These are phyloP conservation scores for Drosophila heteroneura DNA, from an alignment of 2,888 invertebrate genomes.

Conservation along the genomic window DNA sequence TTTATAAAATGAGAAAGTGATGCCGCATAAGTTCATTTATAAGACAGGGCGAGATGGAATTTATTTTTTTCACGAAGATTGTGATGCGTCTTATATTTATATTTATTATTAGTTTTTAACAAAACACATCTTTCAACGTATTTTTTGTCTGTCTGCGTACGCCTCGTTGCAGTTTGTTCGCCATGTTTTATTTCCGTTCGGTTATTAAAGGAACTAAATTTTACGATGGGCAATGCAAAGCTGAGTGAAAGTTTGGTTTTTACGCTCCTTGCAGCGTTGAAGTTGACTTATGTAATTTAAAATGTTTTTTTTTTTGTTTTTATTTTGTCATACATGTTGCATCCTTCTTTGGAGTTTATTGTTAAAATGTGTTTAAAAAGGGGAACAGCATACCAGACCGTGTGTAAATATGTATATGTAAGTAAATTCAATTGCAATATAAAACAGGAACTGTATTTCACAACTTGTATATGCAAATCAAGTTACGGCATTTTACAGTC, in stretches of 20 bases:
- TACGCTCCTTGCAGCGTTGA: constrained; percentile 57
- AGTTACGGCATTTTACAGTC: not conserved
- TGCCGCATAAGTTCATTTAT: not conserved
- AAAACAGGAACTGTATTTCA: not conserved
- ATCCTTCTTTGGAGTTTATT: constrained; percentile 50
- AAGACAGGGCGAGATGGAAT: not conserved
- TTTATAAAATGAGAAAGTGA: not conserved
- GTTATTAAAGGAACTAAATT: constrained; percentile 62
- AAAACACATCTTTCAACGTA: not conserved
- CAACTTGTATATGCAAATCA: not conserved
- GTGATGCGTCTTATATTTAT: not conserved
- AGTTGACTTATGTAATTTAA: constrained; percentile 43
- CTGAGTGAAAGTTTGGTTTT: constrained; percentile 63
- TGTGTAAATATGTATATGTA: not conserved
- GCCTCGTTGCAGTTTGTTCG: constrained; percentile 11
- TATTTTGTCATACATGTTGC: constrained; percentile 21
- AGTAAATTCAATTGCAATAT: not conserved
- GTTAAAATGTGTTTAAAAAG: constrained; percentile 6
- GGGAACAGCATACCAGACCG: not conserved
- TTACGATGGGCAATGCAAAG: constrained; percentile 5
- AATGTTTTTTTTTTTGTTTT: not conserved
- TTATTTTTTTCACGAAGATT: not conserved
- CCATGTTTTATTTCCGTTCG: constrained; percentile 56
- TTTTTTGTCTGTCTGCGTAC: not conserved
- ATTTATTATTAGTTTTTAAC: not conserved